Evolutionary conservation across 2,797 vertebrate genomes (phyloP).

Genomic region (Myoxocephalus aenaeus): DNA sequence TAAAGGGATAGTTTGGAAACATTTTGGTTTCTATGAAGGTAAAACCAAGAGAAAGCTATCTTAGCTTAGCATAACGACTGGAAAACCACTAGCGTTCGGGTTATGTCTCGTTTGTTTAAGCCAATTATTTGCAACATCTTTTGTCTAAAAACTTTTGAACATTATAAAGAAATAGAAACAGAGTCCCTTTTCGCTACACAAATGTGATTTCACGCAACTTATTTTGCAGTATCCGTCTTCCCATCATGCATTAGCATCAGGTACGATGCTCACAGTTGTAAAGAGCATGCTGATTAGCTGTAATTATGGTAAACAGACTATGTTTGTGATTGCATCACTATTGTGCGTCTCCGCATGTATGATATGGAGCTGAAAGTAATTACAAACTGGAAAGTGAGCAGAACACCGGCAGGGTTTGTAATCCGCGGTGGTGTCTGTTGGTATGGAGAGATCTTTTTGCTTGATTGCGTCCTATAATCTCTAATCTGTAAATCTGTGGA

Average conservation of each 20-base stretch:
- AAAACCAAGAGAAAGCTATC: neutral
- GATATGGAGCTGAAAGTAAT: conserved; percentile 35
- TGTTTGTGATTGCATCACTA: conserved; percentile 28
- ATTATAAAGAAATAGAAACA: neutral
- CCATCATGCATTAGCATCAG: neutral
- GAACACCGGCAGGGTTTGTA: conserved; percentile 39
- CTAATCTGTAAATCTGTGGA: conserved; percentile 52
- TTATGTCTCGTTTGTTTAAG: neutral
- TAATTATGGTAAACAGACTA: conserved; percentile 23
- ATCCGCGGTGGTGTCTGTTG: conserved; percentile 21
- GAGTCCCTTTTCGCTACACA: neutral
- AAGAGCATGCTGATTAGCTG: conserved; percentile 21
- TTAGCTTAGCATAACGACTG: neutral
- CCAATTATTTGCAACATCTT: neutral
- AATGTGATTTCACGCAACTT: neutral
- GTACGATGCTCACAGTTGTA: neutral
- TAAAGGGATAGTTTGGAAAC: neutral
- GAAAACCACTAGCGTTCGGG: neutral
- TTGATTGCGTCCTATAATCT: conserved; percentile 70
- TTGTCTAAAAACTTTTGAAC: neutral
- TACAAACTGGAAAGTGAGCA: conserved; percentile 49
- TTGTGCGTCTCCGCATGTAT: conserved; percentile 11
- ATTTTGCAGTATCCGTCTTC: neutral
- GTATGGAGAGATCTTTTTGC: conserved; percentile 60
- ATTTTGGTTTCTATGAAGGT: neutral